Base-by-base conservation (phyloP, 2,888 invertebrate species). In the Eupithecia subfuscata region DNA sequence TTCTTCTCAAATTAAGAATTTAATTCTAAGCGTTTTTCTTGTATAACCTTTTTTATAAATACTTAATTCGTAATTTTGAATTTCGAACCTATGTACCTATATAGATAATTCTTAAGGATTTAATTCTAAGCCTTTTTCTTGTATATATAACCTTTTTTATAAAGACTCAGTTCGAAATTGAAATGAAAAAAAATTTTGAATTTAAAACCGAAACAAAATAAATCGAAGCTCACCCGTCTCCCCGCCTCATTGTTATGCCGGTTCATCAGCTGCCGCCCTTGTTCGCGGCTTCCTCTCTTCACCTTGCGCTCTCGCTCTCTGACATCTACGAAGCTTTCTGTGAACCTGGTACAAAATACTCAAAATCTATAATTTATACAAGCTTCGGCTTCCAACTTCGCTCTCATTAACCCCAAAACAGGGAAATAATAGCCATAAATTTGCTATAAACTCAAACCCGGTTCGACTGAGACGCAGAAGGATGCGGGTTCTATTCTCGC, bases 191-290 rank as follows among this genome's bases (percentile, higher is more conserved):
- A n/a, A n/a, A 64, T 30, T 64, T 64, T 18, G 4, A 34, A 64
- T 30, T 64, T 34, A 34, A 18, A 64, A 16, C 8, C 12, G 64
- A 18, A 64, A 11, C 9, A 22, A 22, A 56, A 11, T 3, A 11
- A 64, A 4, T 0, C 5, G 0, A 18, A 34, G 0, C 65, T 72
- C 40, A 75, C 75, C 96, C 98, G 96, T 88, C 99, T 95, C 16
- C 99, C 99, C 56, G 99, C 99, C 91, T 99, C 99, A 91, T 99
- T 99, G 94, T 99, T 99, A 91, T 99, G 99, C 73, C 99, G 95
- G 95, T 99, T 99, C 98, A 99, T 99, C 80, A 99, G 95, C 87
- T 98, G 97, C 63, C 98, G 95, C 2, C 98, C 98, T 86, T 97
- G 97, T 84, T 98, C 97, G 75, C 96, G 96, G 79, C 98, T 97